Evolutionary conservation across 2,888 invertebrate genomes (phyloP).

Genomic region (Leptothorax acervorum): DNA sequence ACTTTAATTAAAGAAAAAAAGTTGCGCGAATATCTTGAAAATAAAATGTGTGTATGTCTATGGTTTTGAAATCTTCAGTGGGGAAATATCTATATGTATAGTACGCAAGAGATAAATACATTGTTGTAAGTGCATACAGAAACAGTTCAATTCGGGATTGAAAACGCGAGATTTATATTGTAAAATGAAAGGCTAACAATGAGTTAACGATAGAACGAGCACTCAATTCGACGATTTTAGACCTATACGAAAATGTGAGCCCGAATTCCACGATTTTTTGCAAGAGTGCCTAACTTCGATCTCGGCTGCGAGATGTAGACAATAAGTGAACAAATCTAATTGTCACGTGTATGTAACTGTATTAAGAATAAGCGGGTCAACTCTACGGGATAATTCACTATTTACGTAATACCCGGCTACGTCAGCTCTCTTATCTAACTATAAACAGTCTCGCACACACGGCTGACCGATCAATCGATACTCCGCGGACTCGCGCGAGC

Average conservation of each 20-base stretch:
- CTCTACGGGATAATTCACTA: constrained; percentile 22
- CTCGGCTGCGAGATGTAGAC: not conserved
- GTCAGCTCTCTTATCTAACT: constrained; percentile 63
- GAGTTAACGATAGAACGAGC: not conserved
- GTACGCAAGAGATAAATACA: not conserved
- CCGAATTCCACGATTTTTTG: not conserved
- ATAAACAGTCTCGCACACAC: constrained; percentile 64
- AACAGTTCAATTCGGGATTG: not conserved
- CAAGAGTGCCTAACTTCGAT: not conserved
- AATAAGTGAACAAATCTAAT: not conserved
- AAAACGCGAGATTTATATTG: not conserved
- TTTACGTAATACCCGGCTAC: constrained; percentile 38
- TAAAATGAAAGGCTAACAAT: not conserved
- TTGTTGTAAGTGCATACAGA: not conserved
- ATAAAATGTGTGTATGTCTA: not conserved
- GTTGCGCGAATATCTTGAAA: not conserved
- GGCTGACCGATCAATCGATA: constrained; percentile 71
- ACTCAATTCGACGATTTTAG: not conserved
- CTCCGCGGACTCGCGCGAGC: constrained; percentile 67
- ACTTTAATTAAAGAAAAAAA: constrained; percentile 4
- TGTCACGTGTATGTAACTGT: not conserved
- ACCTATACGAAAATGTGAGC: not conserved
- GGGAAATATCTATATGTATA: not conserved
- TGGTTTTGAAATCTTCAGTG: not conserved
- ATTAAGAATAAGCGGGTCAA: not conserved